Base-by-base conservation (phyloP, 2,888 invertebrate species). In the Argyresthia albistria region DNA sequence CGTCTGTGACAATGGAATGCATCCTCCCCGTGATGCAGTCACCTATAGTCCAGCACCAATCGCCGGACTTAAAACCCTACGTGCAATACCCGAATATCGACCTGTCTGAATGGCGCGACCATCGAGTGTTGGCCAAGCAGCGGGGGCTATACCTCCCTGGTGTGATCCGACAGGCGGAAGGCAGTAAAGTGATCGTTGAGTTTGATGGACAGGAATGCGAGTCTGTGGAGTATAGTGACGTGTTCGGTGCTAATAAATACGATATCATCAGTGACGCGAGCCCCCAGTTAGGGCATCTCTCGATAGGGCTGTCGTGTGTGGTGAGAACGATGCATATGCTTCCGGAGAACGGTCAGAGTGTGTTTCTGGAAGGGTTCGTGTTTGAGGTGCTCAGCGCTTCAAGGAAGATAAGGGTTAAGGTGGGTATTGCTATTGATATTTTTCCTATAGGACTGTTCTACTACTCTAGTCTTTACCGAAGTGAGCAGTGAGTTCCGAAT, bases 261-360 rank as follows among this genome's bases (percentile, higher is more conserved):
- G 95, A 96, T 80, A 93, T 98, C 72, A 96, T 98, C 65, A 93
- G 96, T 68, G 98, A 98, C 76, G 96, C 97, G 61, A 95, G 96
- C 80, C 98, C 98, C 37, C 94, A 92, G 68, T 90, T 92, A 64
- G 93, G 92, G 62, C 94, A 96, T 84, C 91, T 98, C 67, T 90
- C 90, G 59, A 82, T 93, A 55, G 95, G 95, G 43, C 93, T 93
- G 50, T 89, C 92, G 54, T 97, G 98, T 60, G 97, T 96, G 76
- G 93, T 94, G 57, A 89, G 92, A 59, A 91, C 91, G 63, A 88
- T 90, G 50, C 92, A 92, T 60, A 68, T 69, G 3, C 78, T 71
- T 57, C 76, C 89, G 69, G 90, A 90, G 54, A 88, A 86, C 62
- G 90, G 92, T 59, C 91, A 91, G 59, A 91, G 90, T 72, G 90